Percentiles rank a stretch among this genome's conserved stretches.
Conservation (phyloP, 2,888 invertebrate genomes). For the Apamea anceps region DNA sequence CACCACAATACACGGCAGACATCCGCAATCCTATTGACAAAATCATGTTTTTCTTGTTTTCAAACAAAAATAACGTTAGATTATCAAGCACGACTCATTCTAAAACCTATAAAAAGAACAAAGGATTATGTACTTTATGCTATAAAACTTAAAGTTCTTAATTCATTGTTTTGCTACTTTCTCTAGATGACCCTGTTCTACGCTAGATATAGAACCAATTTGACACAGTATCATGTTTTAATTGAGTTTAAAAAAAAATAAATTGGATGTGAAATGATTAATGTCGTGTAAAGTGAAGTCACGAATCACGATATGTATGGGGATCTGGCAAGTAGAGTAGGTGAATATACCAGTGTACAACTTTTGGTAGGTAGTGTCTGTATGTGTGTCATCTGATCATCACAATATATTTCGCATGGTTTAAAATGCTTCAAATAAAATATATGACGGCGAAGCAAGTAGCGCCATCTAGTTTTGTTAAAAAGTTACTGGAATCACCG, state of each 20-base stretch:
- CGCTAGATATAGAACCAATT: conserved; percentile 57
- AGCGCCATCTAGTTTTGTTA: neutral
- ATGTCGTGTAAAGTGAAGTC: conserved; percentile 45
- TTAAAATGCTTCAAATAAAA: neutral
- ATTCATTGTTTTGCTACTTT: conserved; percentile 15
- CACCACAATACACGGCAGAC: conserved; percentile 70
- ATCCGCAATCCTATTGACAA: conserved; percentile 79
- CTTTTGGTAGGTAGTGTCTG: conserved; percentile 5
- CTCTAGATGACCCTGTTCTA: conserved; percentile 53
- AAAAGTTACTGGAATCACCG: neutral
- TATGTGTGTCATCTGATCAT: conserved; percentile 25
- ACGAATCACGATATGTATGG: conserved; percentile 39
- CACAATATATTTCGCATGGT: neutral
- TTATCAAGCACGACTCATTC: conserved; percentile 47
- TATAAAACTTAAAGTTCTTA: conserved; percentile 2
- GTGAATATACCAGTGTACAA: conserved; percentile 23
- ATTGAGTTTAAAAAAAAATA: conserved; percentile 54
- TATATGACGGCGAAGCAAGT: neutral
- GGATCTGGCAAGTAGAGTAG: conserved; percentile 25
- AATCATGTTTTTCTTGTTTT: conserved; percentile 81
- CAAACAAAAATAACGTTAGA: conserved; percentile 71
- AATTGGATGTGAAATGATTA: conserved; percentile 53
- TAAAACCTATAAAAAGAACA: conserved; percentile 26
- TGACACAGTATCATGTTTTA: conserved; percentile 62
- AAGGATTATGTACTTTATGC: conserved; percentile 39